Base-by-base conservation (phyloP, 2,113 vertebrate genomes). In the Tinamus guttatus region DNA sequence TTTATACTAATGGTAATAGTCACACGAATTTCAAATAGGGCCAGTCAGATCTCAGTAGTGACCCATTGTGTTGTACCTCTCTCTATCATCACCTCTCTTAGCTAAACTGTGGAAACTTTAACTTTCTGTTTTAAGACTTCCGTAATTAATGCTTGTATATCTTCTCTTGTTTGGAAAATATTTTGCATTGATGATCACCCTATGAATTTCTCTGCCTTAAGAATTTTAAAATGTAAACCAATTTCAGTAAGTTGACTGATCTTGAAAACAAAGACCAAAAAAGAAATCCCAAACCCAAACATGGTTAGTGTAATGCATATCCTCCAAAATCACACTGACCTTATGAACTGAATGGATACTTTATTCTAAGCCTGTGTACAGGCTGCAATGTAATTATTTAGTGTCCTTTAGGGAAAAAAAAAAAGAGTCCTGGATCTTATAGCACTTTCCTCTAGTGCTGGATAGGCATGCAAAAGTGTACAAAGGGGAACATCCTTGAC, bases 81-180 rank as follows among this genome's bases (percentile, higher is more conserved):
- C 24, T 89, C 43, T 58, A 8, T 43, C 30, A 67, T 70, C 36
- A 52, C 20, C 9, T 10, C 56, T 95, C 60, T 60, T 45, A 71
- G n/a, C 41, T 51, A 47, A 79, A 84, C 56, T 9, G 18, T 70
- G 43, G 20, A 56, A 76, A 13, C 34, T 13, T 5, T 17, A 17
- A 11, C 28, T 82, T 68, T 38, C 34, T 24, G 8, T 13, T 91
- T 84, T 87, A 30, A 81, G 34, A 51, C 22, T n/a, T 60, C 60
- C 1, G 0, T 71, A 18, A 15, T 68, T 60, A 5, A 21, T 45
- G 54, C 5, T n/a, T 68, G 3, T 6, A 1, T 43, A 5, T 47
- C 24, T 89, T 84, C 41, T 11, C 0, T 18, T 32, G 15, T 6
- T 5, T 70, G 13, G 27, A 43, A 63, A 58, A 62, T 59, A n/a